Base-by-base conservation (phyloP, 2,888 invertebrate genomes). In the Clostera curtula region DNA sequence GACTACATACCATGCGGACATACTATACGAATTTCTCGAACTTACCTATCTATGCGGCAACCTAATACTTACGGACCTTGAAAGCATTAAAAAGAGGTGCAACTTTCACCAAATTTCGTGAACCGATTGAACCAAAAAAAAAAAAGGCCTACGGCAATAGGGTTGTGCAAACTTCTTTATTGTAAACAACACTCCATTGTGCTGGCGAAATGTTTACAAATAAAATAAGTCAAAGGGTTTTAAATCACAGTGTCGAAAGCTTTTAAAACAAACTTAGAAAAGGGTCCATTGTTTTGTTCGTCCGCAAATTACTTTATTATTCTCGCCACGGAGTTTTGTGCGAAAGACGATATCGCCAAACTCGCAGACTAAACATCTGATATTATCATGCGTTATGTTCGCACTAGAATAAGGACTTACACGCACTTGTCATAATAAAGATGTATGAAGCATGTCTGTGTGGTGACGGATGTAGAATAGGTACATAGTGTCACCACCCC, bases 231-330 rank as follows among this genome's bases (percentile, higher is more conserved):
- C 79, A 82, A 82, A 83, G 80, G 79, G 80, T 72, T 79, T 82
- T 82, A 80, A 83, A 83, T 82, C 80, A 77, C 64, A 62, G 72
- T 61, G 82, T 79, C 71, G 79, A 82, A 77, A 83, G 80, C 74
- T 79, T 77, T 79, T 71, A 73, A 82, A 82, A 76, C 71, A 76
- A 70, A 68, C 76, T 80, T 73, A 79, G 76, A 80, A 80, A 59
- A 59, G 65, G 57, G 53, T 43, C 68, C 66, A 76, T 83, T 83
- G 83, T 83, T 80, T 74, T 80, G 76, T 68, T 73, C 68, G 74
- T 55, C 67, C 64, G 68, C 76, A 77, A 82, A 83, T 83, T 75
- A 75, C 83, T 83, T 83, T 83, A 83, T 83, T 82, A 82, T 76
- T 45, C 49, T 56, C 57, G 56, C 44, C 57, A 56, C 64, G 64